phyloP scores from a whole-genome alignment of 2,113 vertebrate genomes.

The Hippocampus abdominalis region DNA sequence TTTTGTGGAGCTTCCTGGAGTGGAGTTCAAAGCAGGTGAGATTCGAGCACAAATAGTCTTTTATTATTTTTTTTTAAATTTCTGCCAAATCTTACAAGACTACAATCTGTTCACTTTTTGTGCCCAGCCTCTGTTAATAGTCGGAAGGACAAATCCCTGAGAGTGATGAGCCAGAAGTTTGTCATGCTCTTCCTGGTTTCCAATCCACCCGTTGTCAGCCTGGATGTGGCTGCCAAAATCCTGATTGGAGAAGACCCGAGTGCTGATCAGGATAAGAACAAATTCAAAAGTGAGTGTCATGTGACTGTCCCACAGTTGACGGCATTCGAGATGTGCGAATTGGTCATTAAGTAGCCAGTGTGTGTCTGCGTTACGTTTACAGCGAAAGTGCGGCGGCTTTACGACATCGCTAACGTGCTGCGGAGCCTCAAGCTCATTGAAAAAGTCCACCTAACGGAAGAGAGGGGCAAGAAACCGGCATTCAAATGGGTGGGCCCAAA shows the following conservation, averaged over 20 bases:
- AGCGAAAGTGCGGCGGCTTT: slow-evolving; percentile 95
- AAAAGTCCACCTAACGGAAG: slow-evolving; percentile 91
- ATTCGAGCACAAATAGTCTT: not conserved
- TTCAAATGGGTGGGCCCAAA: slow-evolving; percentile 92
- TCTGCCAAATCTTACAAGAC: not conserved
- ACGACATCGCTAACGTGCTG: slow-evolving; percentile 95
- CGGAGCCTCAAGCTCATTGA: slow-evolving; percentile 92
- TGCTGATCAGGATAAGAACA: slow-evolving; percentile 89
- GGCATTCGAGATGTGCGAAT: not conserved
- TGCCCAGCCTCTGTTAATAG: slow-evolving; percentile 85
- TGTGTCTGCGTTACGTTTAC: slow-evolving; percentile 25
- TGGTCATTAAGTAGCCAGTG: not conserved
- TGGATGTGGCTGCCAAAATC: slow-evolving; percentile 93
- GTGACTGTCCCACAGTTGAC: not conserved
- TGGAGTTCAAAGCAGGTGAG: slow-evolving; percentile 88
- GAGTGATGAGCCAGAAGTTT: slow-evolving; percentile 98
- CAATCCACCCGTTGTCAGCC: slow-evolving; percentile 83
- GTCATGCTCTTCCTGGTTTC: slow-evolving; percentile 97
- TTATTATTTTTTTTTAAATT: not conserved
- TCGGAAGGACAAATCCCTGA: slow-evolving; percentile 92
- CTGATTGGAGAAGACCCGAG: slow-evolving; percentile 90
- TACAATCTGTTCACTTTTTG: not conserved
- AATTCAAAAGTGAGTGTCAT: slow-evolving; percentile 91
- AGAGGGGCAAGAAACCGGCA: slow-evolving; percentile 90
- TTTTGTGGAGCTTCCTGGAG: slow-evolving; percentile 84